A percentile compares a stretch with the other conserved stretches of the same genome.
Evolutionary conservation across 2,113 vertebrate species (phyloP).

Genomic region (Casuarius casuarius): DNA sequence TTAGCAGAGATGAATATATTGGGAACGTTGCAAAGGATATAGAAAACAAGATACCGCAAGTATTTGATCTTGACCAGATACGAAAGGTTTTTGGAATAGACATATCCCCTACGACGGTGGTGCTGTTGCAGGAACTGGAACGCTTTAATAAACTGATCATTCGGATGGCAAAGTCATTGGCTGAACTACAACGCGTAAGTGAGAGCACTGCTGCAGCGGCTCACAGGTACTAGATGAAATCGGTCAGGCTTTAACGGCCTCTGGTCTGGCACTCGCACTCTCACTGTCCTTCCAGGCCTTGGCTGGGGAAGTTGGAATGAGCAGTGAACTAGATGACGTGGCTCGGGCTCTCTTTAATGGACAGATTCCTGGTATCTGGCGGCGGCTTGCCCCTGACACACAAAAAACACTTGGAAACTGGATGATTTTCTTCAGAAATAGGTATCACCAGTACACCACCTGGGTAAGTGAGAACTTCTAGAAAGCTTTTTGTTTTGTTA

Average conservation of each 20-base stretch:
- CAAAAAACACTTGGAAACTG: slow-evolving; percentile 93
- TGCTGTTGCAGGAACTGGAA: slow-evolving; percentile 94
- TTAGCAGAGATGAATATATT: slow-evolving; percentile 90
- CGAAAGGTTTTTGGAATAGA: slow-evolving; percentile 78
- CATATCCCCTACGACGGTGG: slow-evolving; percentile 85
- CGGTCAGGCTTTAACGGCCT: background rate
- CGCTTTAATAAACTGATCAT: slow-evolving; percentile 88
- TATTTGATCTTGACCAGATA: slow-evolving; percentile 87
- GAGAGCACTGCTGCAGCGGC: background rate
- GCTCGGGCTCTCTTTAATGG: slow-evolving; percentile 89
- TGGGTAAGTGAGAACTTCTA: slow-evolving; percentile 82
- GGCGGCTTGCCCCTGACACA: slow-evolving; percentile 90
- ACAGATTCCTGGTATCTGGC: slow-evolving; percentile 91
- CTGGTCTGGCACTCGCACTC: background rate
- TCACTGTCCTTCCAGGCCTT: slow-evolving; percentile 78
- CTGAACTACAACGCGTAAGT: slow-evolving; percentile 86
- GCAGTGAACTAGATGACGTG: slow-evolving; percentile 91
- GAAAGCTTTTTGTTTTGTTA: background rate
- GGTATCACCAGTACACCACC: slow-evolving; percentile 85
- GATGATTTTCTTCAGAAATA: slow-evolving; percentile 89
- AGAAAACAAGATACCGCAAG: slow-evolving; percentile 85
- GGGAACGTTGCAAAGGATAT: slow-evolving; percentile 90
- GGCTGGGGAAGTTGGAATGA: slow-evolving; percentile 96
- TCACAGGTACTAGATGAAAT: rapidly evolving
- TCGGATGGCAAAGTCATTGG: slow-evolving; percentile 85